Evolutionary conservation across 2,888 invertebrate species (phyloP).

Genomic region (Danaus chrysippus): DNA sequence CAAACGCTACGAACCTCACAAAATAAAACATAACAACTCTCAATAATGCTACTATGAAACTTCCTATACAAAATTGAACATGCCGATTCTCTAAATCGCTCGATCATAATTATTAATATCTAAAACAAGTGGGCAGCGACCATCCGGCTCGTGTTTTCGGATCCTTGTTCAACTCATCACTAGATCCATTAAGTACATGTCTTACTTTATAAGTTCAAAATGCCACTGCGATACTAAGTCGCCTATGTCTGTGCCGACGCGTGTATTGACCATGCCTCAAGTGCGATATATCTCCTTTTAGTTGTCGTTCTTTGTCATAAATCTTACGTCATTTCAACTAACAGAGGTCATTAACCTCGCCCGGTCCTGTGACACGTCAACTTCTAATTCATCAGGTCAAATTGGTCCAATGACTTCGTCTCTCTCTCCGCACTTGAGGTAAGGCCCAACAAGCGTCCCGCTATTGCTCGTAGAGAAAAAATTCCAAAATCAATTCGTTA

Average conservation of each 20-base stretch:
- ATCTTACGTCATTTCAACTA: neutral
- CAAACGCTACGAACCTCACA: slow-evolving; percentile 57
- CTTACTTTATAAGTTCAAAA: slow-evolving; percentile 74
- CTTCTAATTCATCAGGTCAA: neutral
- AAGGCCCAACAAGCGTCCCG: slow-evolving; percentile 35
- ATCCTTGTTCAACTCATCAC: slow-evolving; percentile 56
- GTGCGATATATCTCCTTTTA: neutral
- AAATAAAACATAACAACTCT: slow-evolving; percentile 74
- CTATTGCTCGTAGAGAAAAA: slow-evolving; percentile 73
- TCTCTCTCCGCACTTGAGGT: slow-evolving; percentile 21
- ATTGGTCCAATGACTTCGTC: slow-evolving; percentile 22
- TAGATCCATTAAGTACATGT: slow-evolving; percentile 72
- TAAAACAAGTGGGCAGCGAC: slow-evolving; percentile 71
- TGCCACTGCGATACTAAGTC: slow-evolving; percentile 75
- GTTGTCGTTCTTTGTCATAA: slow-evolving; percentile 1
- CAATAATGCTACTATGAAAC: slow-evolving; percentile 76
- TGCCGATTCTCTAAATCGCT: slow-evolving; percentile 74
- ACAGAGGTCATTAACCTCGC: no score
- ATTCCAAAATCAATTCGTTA: slow-evolving; percentile 76
- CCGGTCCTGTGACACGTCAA: neutral
- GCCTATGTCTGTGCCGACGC: slow-evolving; percentile 54
- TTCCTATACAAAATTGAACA: slow-evolving; percentile 79
- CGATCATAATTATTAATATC: slow-evolving; percentile 49
- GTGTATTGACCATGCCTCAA: slow-evolving; percentile 13
- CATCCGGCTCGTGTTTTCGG: slow-evolving; percentile 54